Evolutionary conservation across 1,140 invertebrate species (phyloP).

Genomic region (Camponotus pennsylvanicus): DNA sequence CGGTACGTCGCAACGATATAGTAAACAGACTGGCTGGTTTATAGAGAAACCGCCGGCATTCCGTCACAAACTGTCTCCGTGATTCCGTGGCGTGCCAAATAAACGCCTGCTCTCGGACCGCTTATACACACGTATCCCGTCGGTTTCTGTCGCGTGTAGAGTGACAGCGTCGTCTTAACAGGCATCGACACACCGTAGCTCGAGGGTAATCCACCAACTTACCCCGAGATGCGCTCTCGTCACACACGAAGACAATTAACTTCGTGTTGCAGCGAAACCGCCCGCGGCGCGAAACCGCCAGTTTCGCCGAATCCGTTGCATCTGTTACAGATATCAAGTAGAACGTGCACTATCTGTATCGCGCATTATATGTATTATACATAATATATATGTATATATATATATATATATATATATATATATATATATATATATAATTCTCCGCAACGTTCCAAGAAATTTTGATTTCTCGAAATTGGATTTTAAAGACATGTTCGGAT

Average conservation of each 20-base stretch:
- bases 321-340: conserved; percentile 45
- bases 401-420: conserved; percentile 18
- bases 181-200: conserved; percentile 38
- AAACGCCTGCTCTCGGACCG: conserved; percentile 44
- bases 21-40: conserved; percentile 36
- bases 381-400: conserved; percentile 6
- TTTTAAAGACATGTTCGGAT: neutral
- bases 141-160: neutral
- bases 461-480: conserved; percentile 26
- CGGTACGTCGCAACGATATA: conserved; percentile 20
- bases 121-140: conserved; percentile 23
- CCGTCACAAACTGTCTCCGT: conserved; percentile 28
- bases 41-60: conserved; percentile 6
- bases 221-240: conserved; percentile 15
- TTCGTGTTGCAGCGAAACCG: conserved; percentile 4
- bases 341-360: neutral
- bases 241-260: conserved; percentile 56
- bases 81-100: conserved; percentile 44
- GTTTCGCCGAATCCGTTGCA: conserved; percentile 37
- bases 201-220: conserved; percentile 35
- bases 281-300: conserved; percentile 14
- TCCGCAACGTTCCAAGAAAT: neutral
- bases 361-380: too few relatives aligned
- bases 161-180: conserved; percentile 20
- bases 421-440: conserved; percentile 7